Conservation (phyloP, 1,140 invertebrate genomes). For the Drosophila auraria region DNA sequence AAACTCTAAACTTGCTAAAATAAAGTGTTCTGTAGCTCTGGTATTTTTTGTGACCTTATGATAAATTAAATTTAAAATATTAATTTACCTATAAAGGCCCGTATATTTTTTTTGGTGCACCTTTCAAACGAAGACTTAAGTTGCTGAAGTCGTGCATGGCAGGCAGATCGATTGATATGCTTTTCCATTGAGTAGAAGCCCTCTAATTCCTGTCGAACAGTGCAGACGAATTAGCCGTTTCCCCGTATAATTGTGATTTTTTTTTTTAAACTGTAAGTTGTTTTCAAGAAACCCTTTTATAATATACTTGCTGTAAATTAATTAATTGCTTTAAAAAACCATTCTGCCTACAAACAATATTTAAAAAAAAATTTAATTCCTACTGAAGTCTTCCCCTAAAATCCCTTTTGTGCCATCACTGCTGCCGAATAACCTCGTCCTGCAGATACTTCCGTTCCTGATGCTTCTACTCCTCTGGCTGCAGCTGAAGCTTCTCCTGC, state of each 20-base stretch:
- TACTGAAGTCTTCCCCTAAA: not conserved
- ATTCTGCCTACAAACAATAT: not conserved
- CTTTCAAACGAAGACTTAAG: conserved; percentile 44
- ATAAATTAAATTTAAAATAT: not conserved
- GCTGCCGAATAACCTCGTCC: conserved; percentile 16
- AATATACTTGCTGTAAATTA: not conserved
- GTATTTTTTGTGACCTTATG: too few relatives aligned
- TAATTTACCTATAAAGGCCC: not conserved
- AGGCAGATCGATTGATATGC: conserved; percentile 27
- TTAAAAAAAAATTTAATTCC: too few relatives aligned
- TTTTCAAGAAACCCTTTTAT: not conserved
- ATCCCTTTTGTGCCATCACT: not conserved
- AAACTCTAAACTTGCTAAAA: too few relatives aligned
- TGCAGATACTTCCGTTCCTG: conserved; percentile 48
- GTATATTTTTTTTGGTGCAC: not conserved
- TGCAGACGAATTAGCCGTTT: not conserved
- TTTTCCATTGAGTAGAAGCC: conserved; percentile 13
- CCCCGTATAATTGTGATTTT: not conserved
- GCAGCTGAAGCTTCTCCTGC: conserved; percentile 1
- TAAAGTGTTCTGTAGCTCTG: too few relatives aligned
- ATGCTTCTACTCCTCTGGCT: conserved; percentile 31
- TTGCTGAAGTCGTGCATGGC: conserved; percentile 31
- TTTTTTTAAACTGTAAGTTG: not conserved
- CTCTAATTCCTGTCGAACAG: conserved; percentile 3
- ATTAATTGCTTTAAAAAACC: too few relatives aligned